Conservation (phyloP, 2,797 vertebrate genomes). For the Pseudocheirus occidentalis region DNA sequence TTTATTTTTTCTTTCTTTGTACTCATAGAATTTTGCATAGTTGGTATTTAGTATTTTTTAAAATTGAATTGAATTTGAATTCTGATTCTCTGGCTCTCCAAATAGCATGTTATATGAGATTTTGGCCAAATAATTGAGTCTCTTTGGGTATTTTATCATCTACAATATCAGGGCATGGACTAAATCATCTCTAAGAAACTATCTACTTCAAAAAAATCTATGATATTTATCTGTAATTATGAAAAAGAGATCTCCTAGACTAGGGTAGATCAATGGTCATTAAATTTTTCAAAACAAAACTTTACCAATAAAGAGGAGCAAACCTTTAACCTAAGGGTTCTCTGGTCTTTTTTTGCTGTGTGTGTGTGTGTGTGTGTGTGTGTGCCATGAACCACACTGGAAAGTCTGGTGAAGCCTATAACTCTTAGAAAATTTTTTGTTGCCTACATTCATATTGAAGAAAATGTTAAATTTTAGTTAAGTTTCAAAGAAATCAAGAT, state of each 20-base stretch:
- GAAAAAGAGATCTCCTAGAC: not conserved
- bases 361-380: not conserved
- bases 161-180: not conserved
- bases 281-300: not conserved
- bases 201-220: not conserved
- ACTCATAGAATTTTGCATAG: not conserved
- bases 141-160: not conserved
- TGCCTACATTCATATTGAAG: not conserved
- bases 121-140: not conserved
- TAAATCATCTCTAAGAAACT: not conserved
- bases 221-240: conserved; percentile 1
- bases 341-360: not conserved
- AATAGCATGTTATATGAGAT: not conserved
- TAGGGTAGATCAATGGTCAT: not conserved
- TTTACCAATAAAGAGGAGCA: not conserved
- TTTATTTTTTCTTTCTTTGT: not conserved
- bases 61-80: not conserved
- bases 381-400: not conserved
- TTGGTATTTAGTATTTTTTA: not conserved
- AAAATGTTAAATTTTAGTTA: not conserved
- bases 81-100: not conserved
- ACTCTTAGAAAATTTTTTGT: not conserved
- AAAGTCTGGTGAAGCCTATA: not conserved
- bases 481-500: not conserved
- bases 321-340: not conserved